A percentile compares a stretch with the other conserved stretches of the same genome.
Conservation (phyloP, 2,113 vertebrate species). For the Cyprinodon brontotheroides region DNA sequence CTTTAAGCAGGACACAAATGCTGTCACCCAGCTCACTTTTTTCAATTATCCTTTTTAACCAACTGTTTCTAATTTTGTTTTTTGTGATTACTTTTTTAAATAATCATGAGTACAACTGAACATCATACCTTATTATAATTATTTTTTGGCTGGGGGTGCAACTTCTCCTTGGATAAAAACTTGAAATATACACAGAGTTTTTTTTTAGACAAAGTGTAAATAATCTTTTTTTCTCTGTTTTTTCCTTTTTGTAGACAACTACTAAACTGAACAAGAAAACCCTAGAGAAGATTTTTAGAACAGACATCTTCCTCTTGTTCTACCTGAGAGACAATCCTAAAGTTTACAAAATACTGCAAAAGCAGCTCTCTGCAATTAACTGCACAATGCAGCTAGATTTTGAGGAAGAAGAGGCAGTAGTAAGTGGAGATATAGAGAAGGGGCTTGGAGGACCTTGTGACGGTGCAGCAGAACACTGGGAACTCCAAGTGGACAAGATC, state of each 20-base stretch:
- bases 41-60: not conserved
- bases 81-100: too few relatives aligned
- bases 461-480: slow-evolving; percentile 39
- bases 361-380: slow-evolving; percentile 39
- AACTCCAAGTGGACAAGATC: slow-evolving; percentile 42
- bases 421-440: slow-evolving; percentile 41
- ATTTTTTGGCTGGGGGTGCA: too few relatives aligned
- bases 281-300: slow-evolving; percentile 42
- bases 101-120: too few relatives aligned
- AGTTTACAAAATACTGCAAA: slow-evolving; percentile 28
- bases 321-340: slow-evolving; percentile 59
- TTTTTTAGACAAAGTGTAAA: too few relatives aligned
- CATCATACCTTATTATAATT: too few relatives aligned
- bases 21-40: too few relatives aligned
- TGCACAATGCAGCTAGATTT: slow-evolving; percentile 40
- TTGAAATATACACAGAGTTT: not conserved
- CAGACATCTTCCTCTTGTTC: slow-evolving; percentile 51
- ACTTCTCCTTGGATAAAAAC: too few relatives aligned
- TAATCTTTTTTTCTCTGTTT: not conserved
- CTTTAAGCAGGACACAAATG: too few relatives aligned
- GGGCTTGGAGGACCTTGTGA: slow-evolving; percentile 3
- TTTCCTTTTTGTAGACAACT: not conserved
- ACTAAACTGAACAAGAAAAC: slow-evolving; percentile 10
- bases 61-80: not conserved
- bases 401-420: slow-evolving; percentile 47